phyloP scores from a whole-genome alignment of 2,113 vertebrate species.

The Oreochromis niloticus region DNA sequence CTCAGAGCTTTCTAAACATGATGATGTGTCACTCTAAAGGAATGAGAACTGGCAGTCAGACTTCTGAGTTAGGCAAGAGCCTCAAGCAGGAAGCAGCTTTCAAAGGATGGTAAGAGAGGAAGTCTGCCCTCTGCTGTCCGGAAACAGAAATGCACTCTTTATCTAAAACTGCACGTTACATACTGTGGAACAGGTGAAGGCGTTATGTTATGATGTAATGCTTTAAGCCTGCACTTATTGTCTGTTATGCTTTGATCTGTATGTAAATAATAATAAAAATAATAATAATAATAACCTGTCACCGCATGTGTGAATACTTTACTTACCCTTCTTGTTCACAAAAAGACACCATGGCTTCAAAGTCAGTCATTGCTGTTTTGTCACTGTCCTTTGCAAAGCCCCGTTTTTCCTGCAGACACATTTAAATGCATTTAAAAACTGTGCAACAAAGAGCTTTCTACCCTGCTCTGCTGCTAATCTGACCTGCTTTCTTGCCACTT shows the following conservation, averaged over 20 bases:
- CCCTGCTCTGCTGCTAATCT: not conserved
- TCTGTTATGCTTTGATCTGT: not conserved
- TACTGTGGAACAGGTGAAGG: not conserved
- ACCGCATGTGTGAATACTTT: not conserved
- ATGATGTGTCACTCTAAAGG: not conserved
- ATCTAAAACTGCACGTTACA: not conserved
- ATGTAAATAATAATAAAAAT: not conserved
- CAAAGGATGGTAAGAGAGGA: not conserved
- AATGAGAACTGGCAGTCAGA: not conserved
- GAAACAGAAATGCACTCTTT: not conserved
- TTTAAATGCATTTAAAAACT: not conserved
- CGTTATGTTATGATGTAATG: not conserved
- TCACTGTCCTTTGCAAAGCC: constrained; percentile 81
- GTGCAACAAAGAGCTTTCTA: not conserved
- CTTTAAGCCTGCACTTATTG: not conserved
- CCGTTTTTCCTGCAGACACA: constrained; percentile 77
- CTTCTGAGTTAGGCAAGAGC: not conserved
- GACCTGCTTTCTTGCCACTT: constrained; percentile 82
- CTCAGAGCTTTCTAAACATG: not conserved
- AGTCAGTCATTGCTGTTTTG: constrained; percentile 80
- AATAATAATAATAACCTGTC: not conserved
- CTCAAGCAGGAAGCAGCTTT: not conserved
- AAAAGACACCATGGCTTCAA: constrained; percentile 87
- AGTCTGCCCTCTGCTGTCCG: constrained; percentile 46
- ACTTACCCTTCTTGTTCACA: constrained; percentile 80